These are phyloP conservation scores for Etheostoma perlongum DNA, from an alignment of 2,797 vertebrate species.

Conservation along the genomic window DNA sequence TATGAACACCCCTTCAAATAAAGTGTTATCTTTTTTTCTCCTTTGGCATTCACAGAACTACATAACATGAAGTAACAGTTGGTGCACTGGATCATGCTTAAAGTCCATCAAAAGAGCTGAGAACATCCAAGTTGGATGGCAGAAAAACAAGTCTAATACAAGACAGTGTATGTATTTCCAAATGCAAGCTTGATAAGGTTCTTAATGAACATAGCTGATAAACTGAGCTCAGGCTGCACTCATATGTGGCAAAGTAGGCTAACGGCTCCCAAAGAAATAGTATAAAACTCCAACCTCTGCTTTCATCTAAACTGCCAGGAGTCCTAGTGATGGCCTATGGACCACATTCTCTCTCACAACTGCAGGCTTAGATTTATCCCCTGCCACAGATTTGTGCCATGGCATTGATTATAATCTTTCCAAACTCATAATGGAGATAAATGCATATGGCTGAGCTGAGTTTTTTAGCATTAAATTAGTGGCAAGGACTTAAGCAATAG, in stretches of 20 bases:
- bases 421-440: slow-evolving; percentile 30
- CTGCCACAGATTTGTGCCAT: not conserved
- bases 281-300: not conserved
- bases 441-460: slow-evolving; percentile 29
- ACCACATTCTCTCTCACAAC: not conserved
- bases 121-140: not conserved
- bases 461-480: slow-evolving; percentile 32
- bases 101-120: not conserved
- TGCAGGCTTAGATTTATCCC: not conserved
- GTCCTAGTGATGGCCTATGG: not conserved
- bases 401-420: slow-evolving; percentile 31
- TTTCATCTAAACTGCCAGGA: not conserved
- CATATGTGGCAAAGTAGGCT: not conserved
- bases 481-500: slow-evolving; percentile 4
- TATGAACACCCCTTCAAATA: no score
- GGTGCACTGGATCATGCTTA: not conserved
- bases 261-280: not conserved
- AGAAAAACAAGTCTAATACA: not conserved
- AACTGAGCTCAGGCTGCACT: not conserved
- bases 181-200: not conserved
- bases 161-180: not conserved
- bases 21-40: not conserved
- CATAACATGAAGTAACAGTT: not conserved
- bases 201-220: not conserved
- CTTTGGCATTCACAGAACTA: not conserved